These are phyloP conservation scores for Trissoscelio sp. DNA, from an alignment of 2,888 invertebrate species.

Conservation along the genomic window DNA sequence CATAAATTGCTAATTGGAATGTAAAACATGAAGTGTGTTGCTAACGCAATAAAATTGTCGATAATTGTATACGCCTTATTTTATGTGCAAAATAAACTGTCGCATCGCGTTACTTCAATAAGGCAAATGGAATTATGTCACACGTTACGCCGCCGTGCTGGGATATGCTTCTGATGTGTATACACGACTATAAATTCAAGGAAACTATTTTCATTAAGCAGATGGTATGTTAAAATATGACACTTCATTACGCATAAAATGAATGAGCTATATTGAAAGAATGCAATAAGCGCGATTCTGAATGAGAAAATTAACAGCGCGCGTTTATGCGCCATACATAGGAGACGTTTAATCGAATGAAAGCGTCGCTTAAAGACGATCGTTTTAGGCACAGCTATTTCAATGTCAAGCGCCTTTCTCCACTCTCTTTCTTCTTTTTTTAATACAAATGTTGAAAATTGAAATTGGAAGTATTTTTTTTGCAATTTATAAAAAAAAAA, in stretches of 20 bases:
- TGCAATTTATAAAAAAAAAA: too few species aligned
- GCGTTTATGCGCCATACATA: conserved; percentile 42
- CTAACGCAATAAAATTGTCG: conserved; percentile 33
- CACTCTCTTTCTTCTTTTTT: too few species aligned
- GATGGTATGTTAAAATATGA: conserved; percentile 67
- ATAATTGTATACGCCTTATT: conserved; percentile 54
- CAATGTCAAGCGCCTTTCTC: conserved; percentile 12
- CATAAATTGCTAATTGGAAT: conserved; percentile 45
- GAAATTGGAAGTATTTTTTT: too few species aligned
- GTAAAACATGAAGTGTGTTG: conserved; percentile 4
- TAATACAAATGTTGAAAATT: too few species aligned
- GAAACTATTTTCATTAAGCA: conserved; percentile 68
- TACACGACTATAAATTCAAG: conserved; percentile 65
- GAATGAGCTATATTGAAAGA: conserved; percentile 68
- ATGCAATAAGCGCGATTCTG: conserved; percentile 68
- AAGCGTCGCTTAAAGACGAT: conserved; percentile 37
- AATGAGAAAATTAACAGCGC: conserved; percentile 65
- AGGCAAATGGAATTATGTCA: conserved; percentile 65
- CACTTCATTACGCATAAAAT: conserved; percentile 66
- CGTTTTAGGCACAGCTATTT: conserved; percentile 31
- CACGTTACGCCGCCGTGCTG: conserved; percentile 30
- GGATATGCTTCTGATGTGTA: conserved; percentile 55
- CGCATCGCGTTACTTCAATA: conserved; percentile 49
- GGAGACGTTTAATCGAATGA: conserved; percentile 52
- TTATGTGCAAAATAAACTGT: conserved; percentile 53